phyloP scores from a whole-genome alignment of 2,113 vertebrate species.

The Pantherophis guttatus region DNA sequence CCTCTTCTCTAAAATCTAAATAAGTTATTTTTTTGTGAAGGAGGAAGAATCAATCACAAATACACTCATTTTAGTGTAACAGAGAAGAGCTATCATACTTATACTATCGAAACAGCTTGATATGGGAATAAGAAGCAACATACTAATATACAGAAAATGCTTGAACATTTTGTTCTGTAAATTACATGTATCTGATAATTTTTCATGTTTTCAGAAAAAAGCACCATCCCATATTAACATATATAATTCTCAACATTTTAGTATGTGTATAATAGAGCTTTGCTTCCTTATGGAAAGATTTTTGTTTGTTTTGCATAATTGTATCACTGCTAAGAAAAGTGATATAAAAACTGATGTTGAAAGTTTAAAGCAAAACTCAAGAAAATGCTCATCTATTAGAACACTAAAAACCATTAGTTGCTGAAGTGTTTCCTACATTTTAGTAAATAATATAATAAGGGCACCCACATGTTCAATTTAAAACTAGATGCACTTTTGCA shows the following conservation, averaged over 20 bases:
- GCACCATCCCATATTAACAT: not conserved
- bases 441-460: not conserved
- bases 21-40: not conserved
- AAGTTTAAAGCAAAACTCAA: not conserved
- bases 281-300: not conserved
- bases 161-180: not conserved
- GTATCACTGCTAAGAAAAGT: not conserved
- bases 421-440: not conserved
- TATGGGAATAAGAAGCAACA: not conserved
- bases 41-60: not conserved
- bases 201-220: not conserved
- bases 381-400: not conserved
- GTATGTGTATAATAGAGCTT: not conserved
- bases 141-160: not conserved
- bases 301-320: not conserved
- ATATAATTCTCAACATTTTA: not conserved
- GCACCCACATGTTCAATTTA: not conserved
- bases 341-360: not conserved
- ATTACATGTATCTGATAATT: not conserved
- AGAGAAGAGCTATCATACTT: not conserved
- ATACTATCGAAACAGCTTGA: not conserved
- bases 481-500: not conserved
- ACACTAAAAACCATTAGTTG: not conserved
- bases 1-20: not conserved
- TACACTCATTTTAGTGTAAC: not conserved